Evolutionary conservation across 2,113 vertebrate genomes (phyloP).

Genomic region (Dasypus novemcinctus): DNA sequence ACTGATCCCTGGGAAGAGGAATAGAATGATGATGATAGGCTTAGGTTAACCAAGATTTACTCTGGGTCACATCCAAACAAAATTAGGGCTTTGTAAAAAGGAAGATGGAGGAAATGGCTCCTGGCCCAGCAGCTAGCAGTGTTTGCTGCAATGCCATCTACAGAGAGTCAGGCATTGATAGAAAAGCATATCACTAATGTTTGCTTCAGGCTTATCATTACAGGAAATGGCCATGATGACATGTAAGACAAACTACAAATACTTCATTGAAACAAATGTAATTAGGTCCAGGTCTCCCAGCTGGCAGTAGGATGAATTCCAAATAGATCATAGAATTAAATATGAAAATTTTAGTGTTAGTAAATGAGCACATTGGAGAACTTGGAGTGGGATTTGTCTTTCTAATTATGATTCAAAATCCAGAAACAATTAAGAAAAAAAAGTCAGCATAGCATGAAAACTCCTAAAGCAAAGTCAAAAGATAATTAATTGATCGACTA

Average conservation of each 20-base stretch:
- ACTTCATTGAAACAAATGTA: not conserved
- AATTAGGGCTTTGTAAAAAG: not conserved
- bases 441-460: not conserved
- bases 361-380: not conserved
- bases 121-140: not conserved
- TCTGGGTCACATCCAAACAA: not conserved
- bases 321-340: not conserved
- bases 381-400: not conserved
- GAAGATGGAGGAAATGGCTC: not conserved
- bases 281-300: not conserved
- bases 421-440: not conserved
- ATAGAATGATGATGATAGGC: not conserved
- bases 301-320: not conserved
- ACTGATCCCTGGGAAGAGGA: not conserved
- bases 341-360: not conserved
- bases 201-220: not conserved
- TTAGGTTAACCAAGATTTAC: not conserved
- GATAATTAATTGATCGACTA: not conserved
- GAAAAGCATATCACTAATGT: not conserved
- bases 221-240: not conserved
- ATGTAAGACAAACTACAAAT: not conserved
- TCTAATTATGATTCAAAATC: constrained; percentile 12
- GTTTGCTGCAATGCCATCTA: not conserved
- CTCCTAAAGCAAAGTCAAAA: not conserved
- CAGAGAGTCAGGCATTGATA: not conserved